Evolutionary conservation across 2,797 vertebrate species (phyloP).

Genomic region (Perodicticus potto): DNA sequence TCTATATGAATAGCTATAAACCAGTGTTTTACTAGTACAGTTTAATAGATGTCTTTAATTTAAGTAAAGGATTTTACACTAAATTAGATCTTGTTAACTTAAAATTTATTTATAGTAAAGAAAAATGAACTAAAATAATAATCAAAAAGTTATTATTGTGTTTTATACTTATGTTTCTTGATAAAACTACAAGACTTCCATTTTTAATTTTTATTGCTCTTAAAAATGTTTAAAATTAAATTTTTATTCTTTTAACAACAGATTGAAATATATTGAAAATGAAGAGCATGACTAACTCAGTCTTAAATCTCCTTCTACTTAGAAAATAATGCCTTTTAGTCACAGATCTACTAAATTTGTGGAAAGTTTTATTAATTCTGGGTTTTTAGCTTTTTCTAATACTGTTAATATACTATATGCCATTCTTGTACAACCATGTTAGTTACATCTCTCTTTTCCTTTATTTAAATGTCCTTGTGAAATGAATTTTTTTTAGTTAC

Average conservation of each 20-base stretch:
- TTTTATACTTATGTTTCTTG: not conserved
- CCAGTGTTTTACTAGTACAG: not conserved
- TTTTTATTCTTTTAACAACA: not conserved
- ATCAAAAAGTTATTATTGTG: not conserved
- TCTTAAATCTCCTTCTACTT: not conserved
- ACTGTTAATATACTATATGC: not conserved
- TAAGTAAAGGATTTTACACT: not conserved
- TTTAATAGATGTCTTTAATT: slow-evolving; percentile 26
- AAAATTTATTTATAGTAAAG: not conserved
- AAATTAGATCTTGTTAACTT: slow-evolving; percentile 29
- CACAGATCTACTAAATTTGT: not conserved
- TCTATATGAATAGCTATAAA: not conserved
- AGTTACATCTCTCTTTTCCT: not conserved
- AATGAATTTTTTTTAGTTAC: not conserved
- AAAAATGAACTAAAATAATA: not conserved
- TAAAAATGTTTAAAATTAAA: not conserved
- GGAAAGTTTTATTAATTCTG: not conserved
- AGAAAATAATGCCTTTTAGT: not conserved
- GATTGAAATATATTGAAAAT: not conserved
- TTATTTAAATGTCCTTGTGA: not conserved
- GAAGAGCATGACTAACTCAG: not conserved
- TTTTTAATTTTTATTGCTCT: not conserved
- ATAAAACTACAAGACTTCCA: not conserved
- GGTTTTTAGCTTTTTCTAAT: not conserved
- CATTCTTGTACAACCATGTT: not conserved